A percentile compares a stretch with the other conserved stretches of the same genome.
Evolutionary conservation across 2,113 vertebrate species (phyloP).

Genomic region (Orycteropus afer): DNA sequence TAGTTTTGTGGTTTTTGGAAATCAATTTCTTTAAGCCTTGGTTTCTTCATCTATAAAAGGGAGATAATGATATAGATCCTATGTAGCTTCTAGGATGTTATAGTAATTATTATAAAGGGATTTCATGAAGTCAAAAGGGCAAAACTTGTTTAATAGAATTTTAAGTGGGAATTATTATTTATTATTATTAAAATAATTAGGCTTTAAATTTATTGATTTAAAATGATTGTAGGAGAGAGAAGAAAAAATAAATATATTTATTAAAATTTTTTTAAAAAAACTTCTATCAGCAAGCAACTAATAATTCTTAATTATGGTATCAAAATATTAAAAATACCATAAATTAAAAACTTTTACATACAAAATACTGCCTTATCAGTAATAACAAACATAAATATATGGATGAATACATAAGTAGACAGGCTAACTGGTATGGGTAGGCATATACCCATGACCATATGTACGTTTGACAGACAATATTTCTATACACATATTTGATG

Average conservation of each 20-base stretch:
- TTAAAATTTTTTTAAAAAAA: background rate
- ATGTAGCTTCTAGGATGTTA: background rate
- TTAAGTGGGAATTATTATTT: background rate
- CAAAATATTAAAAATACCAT: too few relatives aligned
- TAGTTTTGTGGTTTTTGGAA: slow-evolving; percentile 46
- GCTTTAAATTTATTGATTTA: slow-evolving; percentile 14
- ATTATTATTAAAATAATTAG: slow-evolving; percentile 10
- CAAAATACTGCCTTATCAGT: too few relatives aligned
- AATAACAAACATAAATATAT: too few relatives aligned
- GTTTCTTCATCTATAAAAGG: background rate
- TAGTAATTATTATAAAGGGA: background rate
- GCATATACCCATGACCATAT: too few relatives aligned
- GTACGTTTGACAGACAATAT: too few relatives aligned
- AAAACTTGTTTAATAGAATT: background rate
- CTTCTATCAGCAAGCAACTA: background rate
- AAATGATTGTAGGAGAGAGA: background rate
- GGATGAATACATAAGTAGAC: too few relatives aligned
- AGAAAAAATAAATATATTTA: background rate
- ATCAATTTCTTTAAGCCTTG: slow-evolving; percentile 13
- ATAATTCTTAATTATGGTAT: too few relatives aligned
- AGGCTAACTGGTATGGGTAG: too few relatives aligned
- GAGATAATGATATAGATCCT: background rate
- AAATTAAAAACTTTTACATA: too few relatives aligned
- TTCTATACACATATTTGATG: too few relatives aligned
- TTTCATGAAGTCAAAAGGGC: background rate